A percentile compares a stretch with the other conserved stretches of the same genome.
phyloP scores from a whole-genome alignment of 1,140 invertebrate genomes.

The Anoplolepis gracilipes region DNA sequence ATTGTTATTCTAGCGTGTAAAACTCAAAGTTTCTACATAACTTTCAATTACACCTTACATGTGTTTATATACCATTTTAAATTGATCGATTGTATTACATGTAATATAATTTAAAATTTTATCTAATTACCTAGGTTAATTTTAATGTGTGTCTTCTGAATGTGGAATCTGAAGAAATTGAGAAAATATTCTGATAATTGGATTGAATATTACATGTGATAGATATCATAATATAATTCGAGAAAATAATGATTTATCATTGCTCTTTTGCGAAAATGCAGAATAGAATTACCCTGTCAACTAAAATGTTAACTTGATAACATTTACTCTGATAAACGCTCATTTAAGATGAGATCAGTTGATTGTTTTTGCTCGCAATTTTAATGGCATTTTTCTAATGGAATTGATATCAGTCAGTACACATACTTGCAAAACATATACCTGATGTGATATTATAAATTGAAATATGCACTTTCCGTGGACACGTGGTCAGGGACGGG shows the following conservation, averaged over 20 bases:
- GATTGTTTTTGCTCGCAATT: constrained; percentile 45
- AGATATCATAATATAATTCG: neutral
- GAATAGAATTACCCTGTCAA: neutral
- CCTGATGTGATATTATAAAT: constrained; percentile 1
- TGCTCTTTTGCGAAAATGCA: neutral
- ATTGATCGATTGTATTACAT: no score
- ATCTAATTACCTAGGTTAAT: no score
- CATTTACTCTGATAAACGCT: neutral
- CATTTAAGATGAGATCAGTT: constrained; percentile 42
- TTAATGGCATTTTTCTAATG: no score
- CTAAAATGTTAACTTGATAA: neutral
- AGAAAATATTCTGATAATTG: no score
- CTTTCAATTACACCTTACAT: no score
- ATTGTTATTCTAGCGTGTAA: no score
- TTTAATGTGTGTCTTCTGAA: no score
- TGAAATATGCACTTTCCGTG: constrained; percentile 42
- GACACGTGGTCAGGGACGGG: neutral
- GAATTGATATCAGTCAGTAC: constrained; percentile 16
- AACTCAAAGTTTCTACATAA: no score
- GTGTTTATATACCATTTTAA: no score
- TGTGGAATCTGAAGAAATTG: no score
- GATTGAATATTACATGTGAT: neutral
- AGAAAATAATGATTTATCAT: neutral
- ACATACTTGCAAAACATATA: neutral
- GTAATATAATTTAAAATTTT: no score